Percentiles rank a stretch among this genome's conserved stretches.
These are phyloP conservation scores for Xyrichtys novacula DNA, from an alignment of 2,797 vertebrate genomes.

Conservation along the genomic window DNA sequence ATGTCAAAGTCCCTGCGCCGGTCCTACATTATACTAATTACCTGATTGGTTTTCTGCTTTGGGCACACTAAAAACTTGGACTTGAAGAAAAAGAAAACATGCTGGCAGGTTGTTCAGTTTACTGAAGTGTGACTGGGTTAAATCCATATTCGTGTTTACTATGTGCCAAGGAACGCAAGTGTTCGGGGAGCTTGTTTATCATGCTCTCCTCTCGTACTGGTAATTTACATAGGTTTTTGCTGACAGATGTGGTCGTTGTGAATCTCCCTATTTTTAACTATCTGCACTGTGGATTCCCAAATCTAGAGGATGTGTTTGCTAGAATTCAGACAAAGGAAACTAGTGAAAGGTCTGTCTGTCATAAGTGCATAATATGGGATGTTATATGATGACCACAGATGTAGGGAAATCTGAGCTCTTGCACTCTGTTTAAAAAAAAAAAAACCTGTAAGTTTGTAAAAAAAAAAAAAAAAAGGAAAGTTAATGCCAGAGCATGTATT, in stretches of 20 bases:
- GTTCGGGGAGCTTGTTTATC: conserved; percentile 60
- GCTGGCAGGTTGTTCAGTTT: conserved; percentile 5
- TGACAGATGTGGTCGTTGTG: conserved; percentile 33
- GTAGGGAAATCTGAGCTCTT: conserved; percentile 59
- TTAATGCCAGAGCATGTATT: conserved; percentile 77
- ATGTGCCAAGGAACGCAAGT: conserved; percentile 86
- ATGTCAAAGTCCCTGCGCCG: conserved; percentile 14
- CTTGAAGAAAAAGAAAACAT: neutral
- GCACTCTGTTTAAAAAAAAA: conserved; percentile 62
- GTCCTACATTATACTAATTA: neutral
- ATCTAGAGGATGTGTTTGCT: neutral
- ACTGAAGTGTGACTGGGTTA: conserved; percentile 10
- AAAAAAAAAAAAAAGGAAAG: conserved; percentile 45
- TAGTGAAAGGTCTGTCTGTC: neutral
- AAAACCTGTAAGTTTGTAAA: conserved; percentile 65
- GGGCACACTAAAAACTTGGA: neutral
- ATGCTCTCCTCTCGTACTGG: conserved; percentile 10
- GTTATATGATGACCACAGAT: conserved; percentile 26
- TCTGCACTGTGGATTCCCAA: conserved; percentile 12
- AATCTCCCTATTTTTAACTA: conserved; percentile 13
- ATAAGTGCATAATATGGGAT: neutral
- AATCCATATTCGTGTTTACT: conserved; percentile 60
- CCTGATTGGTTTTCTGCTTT: conserved; percentile 6
- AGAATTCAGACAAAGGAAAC: neutral
- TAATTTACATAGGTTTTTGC: conserved; percentile 26